phyloP scores from a whole-genome alignment of 1,140 invertebrate species.

The Thaumatotibia leucotreta region DNA sequence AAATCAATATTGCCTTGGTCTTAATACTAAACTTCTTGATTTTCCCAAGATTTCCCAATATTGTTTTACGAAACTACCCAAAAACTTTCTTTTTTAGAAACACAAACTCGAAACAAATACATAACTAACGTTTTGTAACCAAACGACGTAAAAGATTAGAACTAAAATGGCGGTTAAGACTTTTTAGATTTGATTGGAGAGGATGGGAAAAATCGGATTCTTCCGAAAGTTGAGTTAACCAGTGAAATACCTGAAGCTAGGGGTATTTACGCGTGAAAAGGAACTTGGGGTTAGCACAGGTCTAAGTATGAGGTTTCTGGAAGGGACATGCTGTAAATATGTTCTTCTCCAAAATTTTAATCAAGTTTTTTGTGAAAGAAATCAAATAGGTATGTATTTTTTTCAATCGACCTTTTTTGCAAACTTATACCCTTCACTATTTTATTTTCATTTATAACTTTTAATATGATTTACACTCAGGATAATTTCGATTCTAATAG shows the following conservation, averaged over 20 bases:
- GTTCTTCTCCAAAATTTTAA: too few species aligned
- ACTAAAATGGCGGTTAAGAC: background rate
- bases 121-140: too few species aligned
- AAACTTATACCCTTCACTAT: too few species aligned
- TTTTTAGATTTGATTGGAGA: background rate
- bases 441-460: too few species aligned
- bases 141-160: background rate
- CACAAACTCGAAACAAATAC: background rate
- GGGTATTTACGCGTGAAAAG: conserved; percentile 2
- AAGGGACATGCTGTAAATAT: background rate
- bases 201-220: background rate
- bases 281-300: background rate
- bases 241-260: background rate
- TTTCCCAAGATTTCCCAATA: too few species aligned
- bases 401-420: too few species aligned
- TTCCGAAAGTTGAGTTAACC: background rate
- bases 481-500: too few species aligned
- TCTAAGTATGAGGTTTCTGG: background rate
- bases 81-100: background rate
- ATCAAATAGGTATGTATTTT: too few species aligned
- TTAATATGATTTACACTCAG: too few species aligned
- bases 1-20: too few species aligned
- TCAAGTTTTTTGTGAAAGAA: too few species aligned
- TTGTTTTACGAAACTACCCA: background rate
- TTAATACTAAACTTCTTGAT: too few species aligned